Percentiles rank a stretch among this genome's conserved stretches.
These are phyloP conservation scores for Pseudorectes ferrugineus DNA, from an alignment of 2,113 vertebrate species.

Conservation along the genomic window DNA sequence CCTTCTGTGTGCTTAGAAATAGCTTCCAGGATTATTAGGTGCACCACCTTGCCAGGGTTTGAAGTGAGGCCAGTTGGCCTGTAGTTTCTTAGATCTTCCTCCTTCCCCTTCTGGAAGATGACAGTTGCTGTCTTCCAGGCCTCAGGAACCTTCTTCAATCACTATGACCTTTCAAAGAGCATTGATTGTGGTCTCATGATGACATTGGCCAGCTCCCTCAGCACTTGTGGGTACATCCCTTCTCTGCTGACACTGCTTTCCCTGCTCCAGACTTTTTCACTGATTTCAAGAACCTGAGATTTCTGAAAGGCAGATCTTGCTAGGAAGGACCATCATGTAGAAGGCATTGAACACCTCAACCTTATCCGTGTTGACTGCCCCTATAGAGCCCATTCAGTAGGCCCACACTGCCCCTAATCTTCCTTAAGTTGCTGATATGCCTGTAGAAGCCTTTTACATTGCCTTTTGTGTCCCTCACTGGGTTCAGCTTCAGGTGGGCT, in stretches of 20 bases:
- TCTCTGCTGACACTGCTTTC: not conserved
- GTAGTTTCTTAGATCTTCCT: not conserved
- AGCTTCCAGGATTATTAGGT: not conserved
- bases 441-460: not conserved
- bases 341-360: not conserved
- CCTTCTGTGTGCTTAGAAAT: not conserved
- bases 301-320: not conserved
- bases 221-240: not conserved
- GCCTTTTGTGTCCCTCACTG: not conserved
- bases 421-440: not conserved
- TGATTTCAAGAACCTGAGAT: not conserved
- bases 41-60: not conserved
- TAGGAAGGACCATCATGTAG: not conserved
- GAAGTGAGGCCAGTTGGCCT: not conserved
- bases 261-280: not conserved
- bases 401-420: not conserved
- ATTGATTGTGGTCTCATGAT: not conserved
- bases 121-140: not conserved
- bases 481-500: not conserved
- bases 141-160: not conserved
- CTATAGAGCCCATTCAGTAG: not conserved
- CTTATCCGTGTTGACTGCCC: fast-evolving
- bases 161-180: not conserved
- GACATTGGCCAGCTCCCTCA: not conserved
- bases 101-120: not conserved